Conservation (phyloP, 2,797 vertebrate genomes). For the Peromyscus melanophrys region DNA sequence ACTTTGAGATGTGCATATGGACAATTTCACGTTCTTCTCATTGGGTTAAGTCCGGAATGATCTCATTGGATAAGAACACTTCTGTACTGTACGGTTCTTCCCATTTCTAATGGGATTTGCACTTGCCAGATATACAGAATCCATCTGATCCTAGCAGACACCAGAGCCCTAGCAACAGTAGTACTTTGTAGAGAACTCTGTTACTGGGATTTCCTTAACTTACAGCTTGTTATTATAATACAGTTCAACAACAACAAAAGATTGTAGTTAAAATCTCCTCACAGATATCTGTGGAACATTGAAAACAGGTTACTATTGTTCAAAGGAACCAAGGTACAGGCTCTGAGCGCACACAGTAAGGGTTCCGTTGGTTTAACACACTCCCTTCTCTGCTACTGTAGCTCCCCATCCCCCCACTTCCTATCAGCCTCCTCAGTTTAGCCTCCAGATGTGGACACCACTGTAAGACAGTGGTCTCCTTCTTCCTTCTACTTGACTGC, state of each 20-base stretch:
- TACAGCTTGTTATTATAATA: conserved; percentile 80
- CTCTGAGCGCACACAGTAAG: background rate
- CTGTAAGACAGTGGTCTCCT: background rate
- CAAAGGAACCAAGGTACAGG: background rate
- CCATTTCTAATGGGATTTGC: background rate
- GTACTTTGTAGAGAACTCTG: conserved; percentile 40
- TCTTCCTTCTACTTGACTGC: background rate
- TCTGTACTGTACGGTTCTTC: background rate
- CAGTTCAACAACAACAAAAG: conserved; percentile 77
- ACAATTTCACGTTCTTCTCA: conserved; percentile 24
- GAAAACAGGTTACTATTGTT: conserved; percentile 75
- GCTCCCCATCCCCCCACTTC: background rate
- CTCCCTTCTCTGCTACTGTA: background rate
- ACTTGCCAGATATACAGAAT: background rate
- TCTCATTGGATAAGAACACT: background rate
- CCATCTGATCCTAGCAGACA: conserved; percentile 57
- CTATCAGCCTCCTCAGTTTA: background rate
- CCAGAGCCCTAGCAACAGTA: conserved; percentile 83
- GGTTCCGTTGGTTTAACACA: background rate
- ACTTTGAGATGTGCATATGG: background rate
- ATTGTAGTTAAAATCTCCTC: conserved; percentile 80
- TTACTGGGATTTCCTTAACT: conserved; percentile 84
- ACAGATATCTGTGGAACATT: conserved; percentile 28
- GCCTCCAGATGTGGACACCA: background rate
- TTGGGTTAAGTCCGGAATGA: conserved; percentile 6